These are phyloP conservation scores for Dendropsophus ebraccatus DNA, from an alignment of 2,113 vertebrate genomes.

Conservation along the genomic window DNA sequence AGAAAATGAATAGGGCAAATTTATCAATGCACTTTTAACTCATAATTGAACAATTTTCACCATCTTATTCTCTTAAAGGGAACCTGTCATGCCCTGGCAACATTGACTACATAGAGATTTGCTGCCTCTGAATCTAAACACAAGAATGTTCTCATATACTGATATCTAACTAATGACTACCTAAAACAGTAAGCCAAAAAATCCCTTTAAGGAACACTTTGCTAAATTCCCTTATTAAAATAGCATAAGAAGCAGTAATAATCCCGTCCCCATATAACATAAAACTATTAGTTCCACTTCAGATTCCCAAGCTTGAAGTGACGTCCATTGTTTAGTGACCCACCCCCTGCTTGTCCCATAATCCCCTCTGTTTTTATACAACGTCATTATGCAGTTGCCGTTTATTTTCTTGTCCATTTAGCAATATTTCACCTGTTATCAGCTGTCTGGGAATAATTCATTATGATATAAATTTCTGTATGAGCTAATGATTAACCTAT, in stretches of 20 bases:
- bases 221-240: too few species aligned
- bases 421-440: neutral
- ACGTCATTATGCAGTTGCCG: neutral
- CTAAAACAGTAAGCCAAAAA: too few species aligned
- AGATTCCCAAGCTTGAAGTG: neutral
- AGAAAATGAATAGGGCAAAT: too few species aligned
- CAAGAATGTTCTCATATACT: too few species aligned
- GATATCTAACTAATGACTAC: too few species aligned
- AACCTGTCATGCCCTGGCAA: too few species aligned
- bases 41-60: too few species aligned
- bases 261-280: neutral
- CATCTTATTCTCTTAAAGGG: too few species aligned
- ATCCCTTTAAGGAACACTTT: too few species aligned
- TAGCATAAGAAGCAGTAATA: neutral
- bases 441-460: conserved; percentile 19
- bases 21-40: too few species aligned
- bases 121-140: too few species aligned
- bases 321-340: neutral
- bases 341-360: neutral
- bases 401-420: neutral
- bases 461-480: neutral
- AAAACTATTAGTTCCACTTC: neutral
- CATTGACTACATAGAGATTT: too few species aligned
- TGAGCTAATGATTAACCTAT: conserved; percentile 27
- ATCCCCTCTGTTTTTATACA: neutral